Evolutionary conservation across 64 coral and sea anemone genomes (phyloP), one percentile per base, ranked within the genome.

Genomic region (Dendronephthya gigantea): DNA sequence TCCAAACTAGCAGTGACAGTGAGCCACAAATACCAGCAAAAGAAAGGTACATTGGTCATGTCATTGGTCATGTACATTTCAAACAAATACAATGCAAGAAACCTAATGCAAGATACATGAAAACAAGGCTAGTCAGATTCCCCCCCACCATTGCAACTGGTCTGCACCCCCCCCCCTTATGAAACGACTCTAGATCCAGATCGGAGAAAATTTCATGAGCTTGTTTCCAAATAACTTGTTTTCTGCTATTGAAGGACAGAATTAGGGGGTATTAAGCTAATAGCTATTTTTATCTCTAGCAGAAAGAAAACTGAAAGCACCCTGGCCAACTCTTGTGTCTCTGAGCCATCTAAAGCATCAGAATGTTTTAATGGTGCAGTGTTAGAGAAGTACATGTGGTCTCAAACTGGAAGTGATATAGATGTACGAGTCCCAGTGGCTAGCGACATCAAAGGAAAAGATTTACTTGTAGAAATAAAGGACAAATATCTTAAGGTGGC

Each of bases 331-430:
- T 4, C 41, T 45, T 11, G 41, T 45, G 85, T 86, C 8, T 31
- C 89, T 47, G 50, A 83, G 49, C 95, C 95, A 65, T 92, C 92
- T 48, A 91, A 88, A 66, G 76, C 89, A 81, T 65, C 95, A 58
- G 95, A 98, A 16, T 91, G 92, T 68, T 98, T 91, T 38, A 98
- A 98, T 98, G 95, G 95, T 32, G 95, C 91, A 11, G 84, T 90
- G 9, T 89, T 98, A 56, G 91, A 98, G 31, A 89, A 85, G 34
- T 98, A 98, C 50, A 88, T 83, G 12, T 98, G 95, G 95, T 93
- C 95, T 51, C 95, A 98, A 52, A 91, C 95, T 81, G 91, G 93
- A 34, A 84, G 47, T 39, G 95, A 98, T 48, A 89, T 98, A 40
- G 95, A 98, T 39, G 37, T 98, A 9, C 89, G 91, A 69, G 83